Evolutionary conservation across 2,888 invertebrate genomes (phyloP).

Genomic region (Catocala sponsa): DNA sequence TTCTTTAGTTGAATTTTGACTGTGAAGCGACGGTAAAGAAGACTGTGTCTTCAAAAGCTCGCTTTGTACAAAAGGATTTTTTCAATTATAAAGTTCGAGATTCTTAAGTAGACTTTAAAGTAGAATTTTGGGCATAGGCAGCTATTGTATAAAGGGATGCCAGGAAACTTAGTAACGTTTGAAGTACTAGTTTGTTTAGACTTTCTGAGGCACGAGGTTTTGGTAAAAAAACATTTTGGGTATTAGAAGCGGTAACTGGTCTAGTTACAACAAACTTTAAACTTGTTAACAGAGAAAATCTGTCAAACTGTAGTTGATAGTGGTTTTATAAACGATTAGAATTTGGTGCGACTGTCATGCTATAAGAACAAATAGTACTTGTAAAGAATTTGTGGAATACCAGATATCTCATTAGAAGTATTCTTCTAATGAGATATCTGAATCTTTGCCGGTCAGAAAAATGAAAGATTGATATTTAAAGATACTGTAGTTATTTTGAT

Average conservation of each 20-base stretch:
- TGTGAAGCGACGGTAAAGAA: neutral
- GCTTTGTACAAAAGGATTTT: conserved; percentile 1
- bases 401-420: too few species aligned
- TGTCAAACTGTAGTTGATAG: too few species aligned
- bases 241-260: neutral
- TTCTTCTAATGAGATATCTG: too few species aligned
- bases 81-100: neutral
- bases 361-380: too few species aligned
- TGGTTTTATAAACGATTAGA: too few species aligned
- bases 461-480: too few species aligned
- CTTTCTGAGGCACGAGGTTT: conserved; percentile 4
- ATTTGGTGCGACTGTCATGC: too few species aligned
- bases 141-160: conserved; percentile 15
- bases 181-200: conserved; percentile 6
- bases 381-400: too few species aligned
- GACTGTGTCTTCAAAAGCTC: neutral
- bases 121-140: conserved; percentile 11
- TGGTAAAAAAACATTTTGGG: neutral
- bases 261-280: too few species aligned
- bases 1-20: conserved; percentile 3
- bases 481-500: too few species aligned
- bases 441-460: too few species aligned
- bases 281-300: too few species aligned
- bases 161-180: neutral
- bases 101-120: neutral